Evolutionary conservation across 2,888 invertebrate genomes (phyloP), one percentile per base, ranked within the genome.

Genomic region (Chrysolina oricalcia): DNA sequence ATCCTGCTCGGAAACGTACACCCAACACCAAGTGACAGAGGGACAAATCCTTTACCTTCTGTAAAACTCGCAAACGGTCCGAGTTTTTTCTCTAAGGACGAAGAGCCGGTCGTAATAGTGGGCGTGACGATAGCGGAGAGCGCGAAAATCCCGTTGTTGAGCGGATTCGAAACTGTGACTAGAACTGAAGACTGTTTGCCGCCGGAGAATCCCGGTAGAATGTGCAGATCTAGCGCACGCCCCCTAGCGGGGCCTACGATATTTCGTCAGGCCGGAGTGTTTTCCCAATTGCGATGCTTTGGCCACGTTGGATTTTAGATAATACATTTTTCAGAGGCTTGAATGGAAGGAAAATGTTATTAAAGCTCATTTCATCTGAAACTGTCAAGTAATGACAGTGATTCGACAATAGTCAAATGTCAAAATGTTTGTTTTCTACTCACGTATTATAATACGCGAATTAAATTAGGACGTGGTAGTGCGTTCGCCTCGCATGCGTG

Each of bases 131-230:
- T 62, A 41, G 41, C 48, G 53, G 50, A 50, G 70, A 70, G 62
- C 70, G 69, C 68, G 73, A 70, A 67, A 68, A 65, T 50, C 46
- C 75, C 66, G 40, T 70, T 62, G 62, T 71, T 68, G 63, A 64
- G 72, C 74, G 62, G 75, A 67, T 77, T 73, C 66, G 69, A 68
- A 72, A 73, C 73, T 70, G 73, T 75, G 71, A 79, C 81, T 76
- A 75, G 73, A 78, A 76, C 76, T 74, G 76, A 80, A 81, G 79
- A 79, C 78, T 76, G 81, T 81, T 80, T 80, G 79, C 79, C 80
- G 80, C 71, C 70, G 74, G 76, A 78, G 75, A 75, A 74, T 78
- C 78, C 78, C 76, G 78, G 78, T 74, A 76, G 76, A 74, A 75
- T 72, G 76, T 77, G 75, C 79, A 77, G 78, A 76, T 77, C 74